Conservation (phyloP, 1,140 invertebrate genomes). For the Pseudobourletiella spinata region DNA sequence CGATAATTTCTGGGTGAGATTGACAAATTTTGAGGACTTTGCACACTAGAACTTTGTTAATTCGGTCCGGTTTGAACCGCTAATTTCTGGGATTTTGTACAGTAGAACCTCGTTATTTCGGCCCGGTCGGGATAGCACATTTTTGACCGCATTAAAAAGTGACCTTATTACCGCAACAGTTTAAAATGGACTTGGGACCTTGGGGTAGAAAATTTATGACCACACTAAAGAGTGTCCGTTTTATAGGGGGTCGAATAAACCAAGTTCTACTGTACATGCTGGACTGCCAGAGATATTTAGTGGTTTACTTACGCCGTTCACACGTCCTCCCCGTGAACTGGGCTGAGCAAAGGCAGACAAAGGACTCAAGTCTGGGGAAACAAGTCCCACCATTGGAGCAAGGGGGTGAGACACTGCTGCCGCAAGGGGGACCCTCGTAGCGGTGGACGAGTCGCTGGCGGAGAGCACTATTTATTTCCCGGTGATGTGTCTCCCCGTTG, state of each 20-base stretch:
- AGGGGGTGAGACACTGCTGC: conserved; percentile 48
- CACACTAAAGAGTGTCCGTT: conserved; percentile 55
- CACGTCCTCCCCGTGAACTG: conserved; percentile 60
- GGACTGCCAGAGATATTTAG: too few species aligned
- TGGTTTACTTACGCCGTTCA: conserved; percentile 50
- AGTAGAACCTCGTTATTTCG: too few species aligned
- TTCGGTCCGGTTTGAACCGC: too few species aligned
- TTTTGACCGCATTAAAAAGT: background rate
- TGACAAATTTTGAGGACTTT: background rate
- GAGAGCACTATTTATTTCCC: conserved; percentile 44
- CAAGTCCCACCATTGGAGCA: conserved; percentile 67
- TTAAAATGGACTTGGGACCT: conserved; percentile 49
- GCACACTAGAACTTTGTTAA: background rate
- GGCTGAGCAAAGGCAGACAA: conserved; percentile 58
- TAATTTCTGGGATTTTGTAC: too few species aligned
- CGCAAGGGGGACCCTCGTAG: conserved; percentile 62
- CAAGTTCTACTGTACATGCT: too few species aligned
- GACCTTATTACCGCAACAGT: background rate
- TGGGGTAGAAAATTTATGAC: conserved; percentile 53
- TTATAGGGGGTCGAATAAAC: too few species aligned
- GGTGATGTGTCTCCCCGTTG: conserved; percentile 55
- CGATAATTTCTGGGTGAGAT: background rate
- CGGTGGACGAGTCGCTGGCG: conserved; percentile 46
- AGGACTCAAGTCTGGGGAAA: conserved; percentile 55
- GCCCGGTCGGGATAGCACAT: too few species aligned